A percentile compares a stretch with the other conserved stretches of the same genome.
Conservation (phyloP, 1,140 invertebrate genomes). For the Diuraphis noxia region DNA sequence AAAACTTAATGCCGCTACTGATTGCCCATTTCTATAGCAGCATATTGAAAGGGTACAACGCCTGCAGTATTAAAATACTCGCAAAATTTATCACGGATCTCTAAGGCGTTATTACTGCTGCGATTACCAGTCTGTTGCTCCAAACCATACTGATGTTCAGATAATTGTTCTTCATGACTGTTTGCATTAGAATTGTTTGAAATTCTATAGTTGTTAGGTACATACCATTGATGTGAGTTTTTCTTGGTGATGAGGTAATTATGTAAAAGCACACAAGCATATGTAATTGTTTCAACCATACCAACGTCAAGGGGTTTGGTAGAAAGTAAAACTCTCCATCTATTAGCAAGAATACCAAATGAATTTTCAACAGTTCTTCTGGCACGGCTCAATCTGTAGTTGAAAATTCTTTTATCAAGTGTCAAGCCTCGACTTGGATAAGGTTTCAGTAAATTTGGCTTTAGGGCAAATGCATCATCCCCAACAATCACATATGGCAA, state of each 20-base stretch:
- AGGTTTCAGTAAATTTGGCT: constrained; percentile 53
- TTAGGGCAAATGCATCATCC: constrained; percentile 54
- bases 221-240: constrained; percentile 4
- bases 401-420: constrained; percentile 60
- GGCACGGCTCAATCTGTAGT: constrained; percentile 61
- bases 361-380: constrained; percentile 62
- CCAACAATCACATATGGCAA: constrained; percentile 51
- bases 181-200: background rate
- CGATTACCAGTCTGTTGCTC: background rate
- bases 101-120: background rate
- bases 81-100: constrained; percentile 2
- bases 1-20: background rate
- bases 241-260: background rate
- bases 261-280: constrained; percentile 12
- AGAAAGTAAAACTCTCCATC: too few species aligned
- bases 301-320: too few species aligned
- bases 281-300: background rate
- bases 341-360: constrained; percentile 60
- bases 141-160: background rate
- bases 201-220: background rate
- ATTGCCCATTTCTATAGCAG: constrained; percentile 4
- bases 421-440: constrained; percentile 34
- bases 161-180: background rate
- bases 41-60: background rate
- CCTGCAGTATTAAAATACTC: constrained; percentile 23